These are phyloP conservation scores for Miniopterus natalensis DNA, from an alignment of 2,113 vertebrate species.

Conservation along the genomic window DNA sequence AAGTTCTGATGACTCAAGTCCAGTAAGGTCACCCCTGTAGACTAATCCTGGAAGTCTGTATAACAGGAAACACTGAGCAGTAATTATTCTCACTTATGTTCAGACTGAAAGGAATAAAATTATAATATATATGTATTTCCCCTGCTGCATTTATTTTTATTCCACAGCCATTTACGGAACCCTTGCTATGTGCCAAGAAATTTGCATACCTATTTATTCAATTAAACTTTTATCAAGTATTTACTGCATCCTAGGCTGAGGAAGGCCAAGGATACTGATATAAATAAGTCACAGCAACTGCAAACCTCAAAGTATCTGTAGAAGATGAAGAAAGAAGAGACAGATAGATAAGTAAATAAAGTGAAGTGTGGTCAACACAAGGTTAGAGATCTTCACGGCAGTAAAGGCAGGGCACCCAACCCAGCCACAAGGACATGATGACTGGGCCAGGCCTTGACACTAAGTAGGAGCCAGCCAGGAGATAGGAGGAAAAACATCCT, in stretches of 20 bases:
- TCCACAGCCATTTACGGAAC: background rate
- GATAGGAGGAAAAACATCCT: background rate
- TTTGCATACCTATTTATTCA: background rate
- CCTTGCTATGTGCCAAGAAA: background rate
- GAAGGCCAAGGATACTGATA: background rate
- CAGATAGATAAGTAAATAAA: background rate
- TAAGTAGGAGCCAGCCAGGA: background rate
- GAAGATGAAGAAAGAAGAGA: background rate
- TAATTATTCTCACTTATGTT: background rate
- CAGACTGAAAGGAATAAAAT: background rate
- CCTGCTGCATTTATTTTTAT: conserved; percentile 1
- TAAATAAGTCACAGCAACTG: background rate
- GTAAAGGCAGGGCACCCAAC: background rate
- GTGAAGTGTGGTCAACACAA: background rate
- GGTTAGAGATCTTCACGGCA: background rate
- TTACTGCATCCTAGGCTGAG: background rate
- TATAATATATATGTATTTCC: background rate
- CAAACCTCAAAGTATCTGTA: background rate
- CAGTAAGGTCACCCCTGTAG: background rate
- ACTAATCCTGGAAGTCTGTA: background rate
- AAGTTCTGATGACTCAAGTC: background rate
- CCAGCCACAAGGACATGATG: background rate
- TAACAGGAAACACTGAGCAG: background rate
- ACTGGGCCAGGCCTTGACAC: background rate
- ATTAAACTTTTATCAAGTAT: background rate